These are phyloP conservation scores for Microctenopoma steveboyesi DNA, from an alignment of 2,797 vertebrate species.

Conservation along the genomic window DNA sequence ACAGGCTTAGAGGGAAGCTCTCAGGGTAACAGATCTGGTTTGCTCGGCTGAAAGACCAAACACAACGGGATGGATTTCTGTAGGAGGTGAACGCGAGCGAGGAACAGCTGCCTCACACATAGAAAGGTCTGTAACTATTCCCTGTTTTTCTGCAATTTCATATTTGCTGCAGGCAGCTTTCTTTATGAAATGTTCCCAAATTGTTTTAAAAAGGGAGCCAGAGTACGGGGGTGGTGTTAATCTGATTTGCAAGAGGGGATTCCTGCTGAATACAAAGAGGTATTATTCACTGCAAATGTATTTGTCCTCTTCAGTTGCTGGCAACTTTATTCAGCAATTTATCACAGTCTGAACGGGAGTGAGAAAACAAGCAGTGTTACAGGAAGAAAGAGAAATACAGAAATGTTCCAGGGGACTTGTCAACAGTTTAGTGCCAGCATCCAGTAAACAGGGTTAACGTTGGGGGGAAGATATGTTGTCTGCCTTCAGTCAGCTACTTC, in stretches of 20 bases:
- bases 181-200: conserved; percentile 22
- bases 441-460: conserved; percentile 21
- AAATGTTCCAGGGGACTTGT: conserved; percentile 9
- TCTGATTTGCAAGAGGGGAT: conserved; percentile 21
- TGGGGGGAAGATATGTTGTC: background rate
- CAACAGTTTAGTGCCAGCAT: background rate
- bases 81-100: conserved; percentile 52
- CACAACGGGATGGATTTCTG: conserved; percentile 69
- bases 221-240: background rate
- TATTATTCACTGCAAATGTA: conserved; percentile 9
- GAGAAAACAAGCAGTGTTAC: conserved; percentile 10
- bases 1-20: conserved; percentile 46
- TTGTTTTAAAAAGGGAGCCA: conserved; percentile 8
- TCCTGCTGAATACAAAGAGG: conserved; percentile 24
- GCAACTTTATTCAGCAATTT: conserved; percentile 45
- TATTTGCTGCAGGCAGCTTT: background rate
- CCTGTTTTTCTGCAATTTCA: background rate
- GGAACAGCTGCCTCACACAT: conserved; percentile 37
- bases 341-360: background rate
- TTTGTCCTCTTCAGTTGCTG: conserved; percentile 2
- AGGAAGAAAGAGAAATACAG: background rate
- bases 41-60: conserved; percentile 57
- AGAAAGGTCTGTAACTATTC: conserved; percentile 66
- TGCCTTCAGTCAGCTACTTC: conserved; percentile 24
- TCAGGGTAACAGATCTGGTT: conserved; percentile 63